These are phyloP conservation scores for Oscheius onirici DNA, from an alignment of 2,888 invertebrate genomes.

Conservation along the genomic window DNA sequence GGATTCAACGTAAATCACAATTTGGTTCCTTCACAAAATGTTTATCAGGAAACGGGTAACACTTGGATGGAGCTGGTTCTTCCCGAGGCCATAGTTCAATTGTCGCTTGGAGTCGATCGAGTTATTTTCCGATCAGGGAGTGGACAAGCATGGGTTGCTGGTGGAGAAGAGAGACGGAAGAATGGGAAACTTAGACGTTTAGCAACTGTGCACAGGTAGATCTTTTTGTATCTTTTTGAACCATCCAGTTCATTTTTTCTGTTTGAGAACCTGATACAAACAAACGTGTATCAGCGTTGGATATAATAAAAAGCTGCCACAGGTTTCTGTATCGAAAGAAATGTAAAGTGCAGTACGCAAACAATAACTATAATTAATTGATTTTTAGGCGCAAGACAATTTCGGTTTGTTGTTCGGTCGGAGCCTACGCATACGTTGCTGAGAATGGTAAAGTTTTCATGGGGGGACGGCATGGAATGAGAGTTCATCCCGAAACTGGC, in stretches of 20 bases:
- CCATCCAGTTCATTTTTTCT: not conserved
- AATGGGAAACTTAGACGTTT: conserved; percentile 44
- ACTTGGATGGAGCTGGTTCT: conserved; percentile 65
- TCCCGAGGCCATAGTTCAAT: conserved; percentile 64
- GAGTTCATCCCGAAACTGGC: conserved; percentile 50
- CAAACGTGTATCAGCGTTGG: too few species aligned
- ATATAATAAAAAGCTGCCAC: too few species aligned
- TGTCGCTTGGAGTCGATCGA: conserved; percentile 56
- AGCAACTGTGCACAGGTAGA: conserved; percentile 39
- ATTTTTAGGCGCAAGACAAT: conserved; percentile 54
- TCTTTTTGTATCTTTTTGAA: not conserved
- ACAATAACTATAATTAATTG: not conserved
- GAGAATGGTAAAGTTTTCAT: conserved; percentile 88
- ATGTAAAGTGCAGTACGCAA: too few species aligned
- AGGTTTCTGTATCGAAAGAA: too few species aligned
- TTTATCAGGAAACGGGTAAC: conserved; percentile 51
- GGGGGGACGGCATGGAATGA: conserved; percentile 77
- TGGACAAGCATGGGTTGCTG: conserved; percentile 66
- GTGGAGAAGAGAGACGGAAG: conserved; percentile 53
- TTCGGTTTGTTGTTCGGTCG: conserved; percentile 89
- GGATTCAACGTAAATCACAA: conserved; percentile 58
- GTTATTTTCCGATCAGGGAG: conserved; percentile 65
- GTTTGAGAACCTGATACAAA: not conserved
- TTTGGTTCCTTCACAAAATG: not conserved
- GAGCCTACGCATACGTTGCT: conserved; percentile 90